These are phyloP conservation scores for Rhabditophanes sp. DNA, from an alignment of 2,888 invertebrate genomes.

Conservation along the genomic window DNA sequence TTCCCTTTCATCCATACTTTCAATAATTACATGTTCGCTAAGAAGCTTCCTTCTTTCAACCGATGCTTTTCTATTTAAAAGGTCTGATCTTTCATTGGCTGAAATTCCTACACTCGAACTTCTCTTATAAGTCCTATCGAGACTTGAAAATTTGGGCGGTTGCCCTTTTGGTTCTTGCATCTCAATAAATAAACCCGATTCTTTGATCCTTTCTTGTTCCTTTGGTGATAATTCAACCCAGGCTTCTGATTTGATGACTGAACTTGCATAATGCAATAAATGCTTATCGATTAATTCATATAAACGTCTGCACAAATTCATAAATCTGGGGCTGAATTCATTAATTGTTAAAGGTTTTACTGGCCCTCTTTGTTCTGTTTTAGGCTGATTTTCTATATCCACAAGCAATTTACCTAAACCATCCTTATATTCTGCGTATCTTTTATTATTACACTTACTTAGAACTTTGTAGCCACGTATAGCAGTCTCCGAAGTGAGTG, in stretches of 20 bases:
- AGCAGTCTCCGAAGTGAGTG: slow-evolving; percentile 64
- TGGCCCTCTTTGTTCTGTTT: slow-evolving; percentile 1
- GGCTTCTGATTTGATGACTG: slow-evolving; percentile 41
- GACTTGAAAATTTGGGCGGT: slow-evolving; percentile 44
- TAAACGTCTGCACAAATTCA: slow-evolving; percentile 21
- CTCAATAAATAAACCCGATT: slow-evolving; percentile 45
- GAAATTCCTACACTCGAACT: slow-evolving; percentile 29
- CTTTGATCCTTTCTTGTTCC: slow-evolving; percentile 43
- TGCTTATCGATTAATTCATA: slow-evolving; percentile 55
- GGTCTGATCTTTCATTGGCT: slow-evolving; percentile 18
- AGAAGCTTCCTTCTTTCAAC: too few species aligned
- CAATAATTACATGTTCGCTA: too few species aligned
- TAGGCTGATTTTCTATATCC: slow-evolving; percentile 9
- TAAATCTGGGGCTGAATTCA: slow-evolving; percentile 29
- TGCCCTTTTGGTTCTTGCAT: slow-evolving; percentile 44
- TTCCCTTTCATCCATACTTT: slow-evolving; percentile 4
- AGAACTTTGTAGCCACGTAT: slow-evolving; percentile 60
- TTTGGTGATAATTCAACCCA: slow-evolving; percentile 37
- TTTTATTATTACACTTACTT: slow-evolving; percentile 45
- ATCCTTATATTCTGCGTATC: slow-evolving; percentile 3
- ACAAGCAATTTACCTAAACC: too few species aligned
- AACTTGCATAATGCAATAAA: slow-evolving; percentile 56
- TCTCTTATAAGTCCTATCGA: slow-evolving; percentile 36
- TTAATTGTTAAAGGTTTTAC: neutral
- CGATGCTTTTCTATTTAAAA: too few species aligned